phyloP scores from a whole-genome alignment of 2,797 vertebrate species.

The Syngnathus rostellatus region DNA sequence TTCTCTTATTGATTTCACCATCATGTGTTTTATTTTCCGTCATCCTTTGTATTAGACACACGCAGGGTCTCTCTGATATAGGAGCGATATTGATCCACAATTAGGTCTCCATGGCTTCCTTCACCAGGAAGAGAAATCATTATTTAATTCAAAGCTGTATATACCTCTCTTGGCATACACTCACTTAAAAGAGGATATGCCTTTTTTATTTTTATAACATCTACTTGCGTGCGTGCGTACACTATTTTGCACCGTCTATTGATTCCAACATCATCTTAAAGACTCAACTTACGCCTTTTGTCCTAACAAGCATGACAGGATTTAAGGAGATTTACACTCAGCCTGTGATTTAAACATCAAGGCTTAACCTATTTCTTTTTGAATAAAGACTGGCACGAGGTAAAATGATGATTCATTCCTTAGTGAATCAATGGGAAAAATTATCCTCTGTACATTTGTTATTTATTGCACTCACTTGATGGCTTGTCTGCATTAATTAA shows the following conservation, averaged over 20 bases:
- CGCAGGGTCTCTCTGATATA: not conserved
- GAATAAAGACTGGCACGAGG: constrained; percentile 52
- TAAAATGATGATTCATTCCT: constrained; percentile 62
- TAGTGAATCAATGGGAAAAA: constrained; percentile 31
- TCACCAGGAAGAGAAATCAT: not conserved
- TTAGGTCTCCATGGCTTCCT: not conserved
- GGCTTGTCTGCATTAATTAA: not conserved
- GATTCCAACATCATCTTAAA: constrained; percentile 55
- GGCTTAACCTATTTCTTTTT: constrained; percentile 71
- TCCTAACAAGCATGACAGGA: constrained; percentile 64
- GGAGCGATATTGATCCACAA: not conserved
- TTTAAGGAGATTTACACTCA: constrained; percentile 62
- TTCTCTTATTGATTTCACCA: not conserved
- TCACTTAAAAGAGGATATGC: constrained; percentile 4
- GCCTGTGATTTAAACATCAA: constrained; percentile 69
- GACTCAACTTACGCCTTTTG: constrained; percentile 56
- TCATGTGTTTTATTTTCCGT: not conserved
- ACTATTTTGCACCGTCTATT: constrained; percentile 24
- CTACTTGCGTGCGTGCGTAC: constrained; percentile 24
- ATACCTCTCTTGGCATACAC: constrained; percentile 23
- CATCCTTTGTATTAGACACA: not conserved
- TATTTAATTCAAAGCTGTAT: not conserved
- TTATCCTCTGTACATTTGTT: constrained; percentile 24
- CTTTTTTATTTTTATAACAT: not conserved
- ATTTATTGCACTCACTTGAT: constrained; percentile 4